Evolutionary conservation across 2,888 invertebrate genomes (phyloP), one percentile per base, ranked within the genome.

Genomic region (Spodoptera littoralis): DNA sequence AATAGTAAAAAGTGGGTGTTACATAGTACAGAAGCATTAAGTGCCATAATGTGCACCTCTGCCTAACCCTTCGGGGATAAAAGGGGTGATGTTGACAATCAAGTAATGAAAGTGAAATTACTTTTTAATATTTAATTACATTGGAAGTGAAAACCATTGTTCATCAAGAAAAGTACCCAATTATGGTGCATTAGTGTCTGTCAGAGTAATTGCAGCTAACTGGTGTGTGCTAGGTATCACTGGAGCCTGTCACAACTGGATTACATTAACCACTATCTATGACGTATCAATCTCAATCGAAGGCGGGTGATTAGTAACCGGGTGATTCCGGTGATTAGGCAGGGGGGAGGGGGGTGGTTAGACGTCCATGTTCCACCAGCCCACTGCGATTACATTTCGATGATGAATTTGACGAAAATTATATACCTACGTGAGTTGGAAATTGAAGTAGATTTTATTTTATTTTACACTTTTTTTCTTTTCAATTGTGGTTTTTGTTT

Each of bases 271-370:
- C 60, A 55, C 67, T 77, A 69, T 65, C 74, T 60, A 61, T 66
- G 63, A 67, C 61, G 59, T 56, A 76, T 77, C 74, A 74, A 77
- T 77, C 67, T 65, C 74, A 52, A 64, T 62, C 65, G 74, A 65
- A 46, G n/a, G 30, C 44, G 44, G 59, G 77, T 73, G 77, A 73
- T 77, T 64, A 63, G 63, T 63, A 55, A 50, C 57, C 47, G 70
- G 74, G 58, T 55, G 70, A 72, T 72, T 69, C 59, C 73, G 70
- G 71, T 69, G 65, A 73, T 72, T 58, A 73, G 65, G 12, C 42
- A 5, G 41, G n/a, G 12, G 0, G 43, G 41, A 12, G n/a, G 36
- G 12, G 30, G 43, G 22, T 0, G 11, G 8, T 57, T 44, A 66
- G 46, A 53, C 36, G 22, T 36, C 22, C 51, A 41, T 47, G 47